Conservation (phyloP, 2,888 invertebrate species). For the Parochlus steinenii region DNA sequence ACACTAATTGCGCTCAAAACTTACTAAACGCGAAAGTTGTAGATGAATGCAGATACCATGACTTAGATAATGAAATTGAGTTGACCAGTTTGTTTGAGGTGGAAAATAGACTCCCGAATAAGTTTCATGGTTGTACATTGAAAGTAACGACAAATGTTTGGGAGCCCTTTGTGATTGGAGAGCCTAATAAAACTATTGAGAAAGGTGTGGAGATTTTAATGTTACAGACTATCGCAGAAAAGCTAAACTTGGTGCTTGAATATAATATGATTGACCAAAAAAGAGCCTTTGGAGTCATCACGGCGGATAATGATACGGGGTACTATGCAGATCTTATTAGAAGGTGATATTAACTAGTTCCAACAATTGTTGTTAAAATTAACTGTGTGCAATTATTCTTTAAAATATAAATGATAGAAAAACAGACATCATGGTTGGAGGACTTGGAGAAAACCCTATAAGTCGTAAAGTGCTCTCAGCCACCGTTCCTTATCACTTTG, state of each 20-base stretch:
- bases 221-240: constrained; percentile 23
- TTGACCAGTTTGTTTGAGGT: no score
- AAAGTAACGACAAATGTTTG: constrained; percentile 23
- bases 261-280: constrained; percentile 13
- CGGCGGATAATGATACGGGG: constrained; percentile 2
- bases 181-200: constrained; percentile 11
- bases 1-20: constrained; percentile 24
- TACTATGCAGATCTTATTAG: constrained; percentile 4
- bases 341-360: constrained; percentile 3
- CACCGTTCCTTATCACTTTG: constrained; percentile 26
- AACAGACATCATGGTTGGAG: constrained; percentile 26
- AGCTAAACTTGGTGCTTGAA: constrained; percentile 21
- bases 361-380: not conserved
- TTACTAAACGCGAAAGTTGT: constrained; percentile 15
- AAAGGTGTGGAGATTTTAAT: constrained; percentile 25
- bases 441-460: constrained; percentile 26
- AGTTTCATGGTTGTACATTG: constrained; percentile 25
- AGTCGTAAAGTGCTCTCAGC: constrained; percentile 23
- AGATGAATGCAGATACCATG: constrained; percentile 20
- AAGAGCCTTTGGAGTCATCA: not conserved
- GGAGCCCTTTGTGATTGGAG: constrained; percentile 25
- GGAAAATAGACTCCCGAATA: constrained; percentile 22
- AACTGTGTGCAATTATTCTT: not conserved
- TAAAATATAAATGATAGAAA: constrained; percentile 6
- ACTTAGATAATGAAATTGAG: not conserved